Percentiles rank a stretch among this genome's conserved stretches.
phyloP scores from a whole-genome alignment of 1,140 invertebrate species.

The Tetragnatha versicolor region DNA sequence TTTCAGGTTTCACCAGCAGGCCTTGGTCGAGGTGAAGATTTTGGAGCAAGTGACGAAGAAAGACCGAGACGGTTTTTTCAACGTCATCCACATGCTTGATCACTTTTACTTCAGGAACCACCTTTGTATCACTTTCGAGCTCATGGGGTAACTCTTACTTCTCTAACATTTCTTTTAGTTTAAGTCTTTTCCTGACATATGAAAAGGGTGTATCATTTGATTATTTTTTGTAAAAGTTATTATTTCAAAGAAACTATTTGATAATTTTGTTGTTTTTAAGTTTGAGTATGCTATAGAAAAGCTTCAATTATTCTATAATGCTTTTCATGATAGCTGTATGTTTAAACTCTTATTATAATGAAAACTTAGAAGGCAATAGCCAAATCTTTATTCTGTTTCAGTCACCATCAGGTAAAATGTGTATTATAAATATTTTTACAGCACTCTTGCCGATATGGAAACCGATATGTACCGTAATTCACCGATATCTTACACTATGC shows the following conservation, averaged over 20 bases:
- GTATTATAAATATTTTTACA: too few species aligned
- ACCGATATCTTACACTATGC: too few species aligned
- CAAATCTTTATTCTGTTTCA: too few species aligned
- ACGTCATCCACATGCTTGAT: constrained; percentile 93
- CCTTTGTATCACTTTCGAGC: constrained; percentile 91
- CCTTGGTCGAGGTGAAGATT: constrained; percentile 95
- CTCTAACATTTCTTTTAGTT: neutral
- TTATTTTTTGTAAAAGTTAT: neutral
- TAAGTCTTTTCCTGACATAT: neutral
- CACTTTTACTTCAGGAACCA: constrained; percentile 98
- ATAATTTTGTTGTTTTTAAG: too few species aligned
- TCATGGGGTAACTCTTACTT: constrained; percentile 49
- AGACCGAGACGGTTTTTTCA: constrained; percentile 78
- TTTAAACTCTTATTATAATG: neutral
- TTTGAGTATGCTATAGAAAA: too few species aligned
- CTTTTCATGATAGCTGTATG: too few species aligned
- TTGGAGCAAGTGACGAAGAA: constrained; percentile 85
- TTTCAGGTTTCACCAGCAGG: constrained; percentile 96
- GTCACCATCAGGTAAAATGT: too few species aligned
- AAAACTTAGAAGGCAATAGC: neutral
- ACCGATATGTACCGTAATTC: too few species aligned
- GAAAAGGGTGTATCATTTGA: neutral
- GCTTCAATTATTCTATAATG: too few species aligned
- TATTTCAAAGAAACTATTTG: neutral
- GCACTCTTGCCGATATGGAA: too few species aligned